A percentile compares a stretch with the other conserved stretches of the same genome.
Evolutionary conservation across 35 echinoderm and acorn worm species (phyloP).

Genomic region (Stichopus chloronotus): DNA sequence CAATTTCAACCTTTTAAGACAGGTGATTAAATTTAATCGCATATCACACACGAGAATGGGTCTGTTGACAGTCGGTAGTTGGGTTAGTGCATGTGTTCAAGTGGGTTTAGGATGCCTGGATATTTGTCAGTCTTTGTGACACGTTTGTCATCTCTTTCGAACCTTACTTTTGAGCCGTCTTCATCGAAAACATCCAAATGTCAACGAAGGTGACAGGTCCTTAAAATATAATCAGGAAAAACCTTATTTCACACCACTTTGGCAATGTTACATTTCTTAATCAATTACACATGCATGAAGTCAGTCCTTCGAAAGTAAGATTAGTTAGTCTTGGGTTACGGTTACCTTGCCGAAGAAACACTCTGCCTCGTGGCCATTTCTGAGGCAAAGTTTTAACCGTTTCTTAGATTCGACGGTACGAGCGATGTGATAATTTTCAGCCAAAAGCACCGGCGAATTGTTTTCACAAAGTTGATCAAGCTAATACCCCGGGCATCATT

Average conservation of each 20-base stretch:
- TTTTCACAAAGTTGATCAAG: constrained; percentile 22
- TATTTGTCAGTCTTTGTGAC: too few species aligned
- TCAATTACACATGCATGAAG: constrained; percentile 30
- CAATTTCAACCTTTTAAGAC: too few species aligned
- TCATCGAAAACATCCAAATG: not conserved
- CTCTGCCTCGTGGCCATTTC: constrained; percentile 10
- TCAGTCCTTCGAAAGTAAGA: not conserved
- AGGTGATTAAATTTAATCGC: too few species aligned
- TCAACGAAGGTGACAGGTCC: not conserved
- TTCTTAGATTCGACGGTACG: constrained; percentile 19
- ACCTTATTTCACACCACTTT: not conserved
- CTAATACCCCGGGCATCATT: not conserved
- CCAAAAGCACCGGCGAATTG: constrained; percentile 22
- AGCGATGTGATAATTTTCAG: constrained; percentile 37
- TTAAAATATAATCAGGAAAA: not conserved
- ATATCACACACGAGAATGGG: too few species aligned
- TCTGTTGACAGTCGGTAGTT: too few species aligned
- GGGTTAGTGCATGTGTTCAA: too few species aligned
- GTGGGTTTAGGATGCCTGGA: too few species aligned
- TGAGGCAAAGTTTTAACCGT: not conserved
- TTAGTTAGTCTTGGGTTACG: constrained; percentile 5
- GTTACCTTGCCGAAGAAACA: constrained; percentile 6
- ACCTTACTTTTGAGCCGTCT: not conserved
- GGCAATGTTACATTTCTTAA: constrained; percentile 41
- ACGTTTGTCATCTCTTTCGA: not conserved